Conservation (phyloP, 2,113 vertebrate genomes). For the Crotalus tigris region DNA sequence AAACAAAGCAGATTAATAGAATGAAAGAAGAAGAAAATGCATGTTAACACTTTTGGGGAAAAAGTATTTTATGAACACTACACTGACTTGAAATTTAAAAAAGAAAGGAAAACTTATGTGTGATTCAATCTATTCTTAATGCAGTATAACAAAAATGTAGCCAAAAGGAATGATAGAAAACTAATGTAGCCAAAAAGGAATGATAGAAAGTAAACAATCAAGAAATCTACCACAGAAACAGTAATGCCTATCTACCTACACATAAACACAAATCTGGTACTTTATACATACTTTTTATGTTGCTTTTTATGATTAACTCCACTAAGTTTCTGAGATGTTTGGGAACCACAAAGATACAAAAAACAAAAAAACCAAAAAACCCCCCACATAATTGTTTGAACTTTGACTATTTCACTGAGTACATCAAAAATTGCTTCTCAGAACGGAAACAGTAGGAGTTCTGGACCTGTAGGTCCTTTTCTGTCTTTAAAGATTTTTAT, state of each 20-base stretch:
- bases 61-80: background rate
- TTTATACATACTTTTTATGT: background rate
- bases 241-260: background rate
- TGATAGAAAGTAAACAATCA: background rate
- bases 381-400: background rate
- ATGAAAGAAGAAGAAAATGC: background rate
- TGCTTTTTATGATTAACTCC: background rate
- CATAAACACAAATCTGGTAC: background rate
- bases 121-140: background rate
- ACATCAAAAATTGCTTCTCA: background rate
- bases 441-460: background rate
- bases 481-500: background rate
- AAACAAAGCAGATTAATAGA: background rate
- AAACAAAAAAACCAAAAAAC: background rate
- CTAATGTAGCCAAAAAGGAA: background rate
- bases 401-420: background rate
- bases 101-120: background rate
- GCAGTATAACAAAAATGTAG: background rate
- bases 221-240: background rate
- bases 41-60: background rate
- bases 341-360: background rate
- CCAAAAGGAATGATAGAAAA: background rate
- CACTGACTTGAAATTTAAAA: background rate
- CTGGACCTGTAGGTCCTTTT: background rate
- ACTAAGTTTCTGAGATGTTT: background rate